Evolutionary conservation across 2,888 invertebrate species (phyloP).

Genomic region (Lydus trimaculatus): DNA sequence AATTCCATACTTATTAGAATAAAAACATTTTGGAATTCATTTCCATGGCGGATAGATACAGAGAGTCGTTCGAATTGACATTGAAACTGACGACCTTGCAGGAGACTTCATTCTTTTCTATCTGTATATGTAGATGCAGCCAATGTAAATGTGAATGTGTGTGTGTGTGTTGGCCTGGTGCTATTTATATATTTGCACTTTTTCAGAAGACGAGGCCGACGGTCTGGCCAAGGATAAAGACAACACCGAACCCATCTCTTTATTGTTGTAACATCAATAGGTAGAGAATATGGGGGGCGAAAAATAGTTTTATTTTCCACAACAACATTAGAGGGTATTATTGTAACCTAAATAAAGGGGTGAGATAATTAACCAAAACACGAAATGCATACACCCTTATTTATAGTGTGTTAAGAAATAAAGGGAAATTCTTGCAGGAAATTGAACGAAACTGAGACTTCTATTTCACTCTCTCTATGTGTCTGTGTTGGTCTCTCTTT

Average conservation of each 20-base stretch:
- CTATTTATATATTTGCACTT: slow-evolving; percentile 42
- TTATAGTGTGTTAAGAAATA: too few species aligned
- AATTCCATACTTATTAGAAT: not conserved
- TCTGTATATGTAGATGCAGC: not conserved
- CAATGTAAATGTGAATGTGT: not conserved
- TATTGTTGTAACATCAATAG: not conserved
- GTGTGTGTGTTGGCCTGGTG: slow-evolving; percentile 13
- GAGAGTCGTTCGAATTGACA: slow-evolving; percentile 33
- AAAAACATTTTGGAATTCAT: not conserved
- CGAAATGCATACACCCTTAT: not conserved
- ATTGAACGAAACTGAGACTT: not conserved
- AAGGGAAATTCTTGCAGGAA: too few species aligned
- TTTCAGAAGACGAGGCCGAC: slow-evolving; percentile 40
- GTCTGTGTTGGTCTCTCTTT: too few species aligned
- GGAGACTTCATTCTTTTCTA: not conserved
- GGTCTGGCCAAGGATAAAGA: slow-evolving; percentile 37
- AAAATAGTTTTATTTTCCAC: too few species aligned
- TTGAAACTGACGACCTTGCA: slow-evolving; percentile 42
- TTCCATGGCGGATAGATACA: not conserved
- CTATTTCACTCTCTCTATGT: not conserved
- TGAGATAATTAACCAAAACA: not conserved
- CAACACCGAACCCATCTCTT: not conserved
- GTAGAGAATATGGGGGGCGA: not conserved
- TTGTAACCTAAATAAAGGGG: not conserved
- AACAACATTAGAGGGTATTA: not conserved